These are phyloP conservation scores for Hedychridium roseum DNA, from an alignment of 2,888 invertebrate genomes.

Conservation along the genomic window DNA sequence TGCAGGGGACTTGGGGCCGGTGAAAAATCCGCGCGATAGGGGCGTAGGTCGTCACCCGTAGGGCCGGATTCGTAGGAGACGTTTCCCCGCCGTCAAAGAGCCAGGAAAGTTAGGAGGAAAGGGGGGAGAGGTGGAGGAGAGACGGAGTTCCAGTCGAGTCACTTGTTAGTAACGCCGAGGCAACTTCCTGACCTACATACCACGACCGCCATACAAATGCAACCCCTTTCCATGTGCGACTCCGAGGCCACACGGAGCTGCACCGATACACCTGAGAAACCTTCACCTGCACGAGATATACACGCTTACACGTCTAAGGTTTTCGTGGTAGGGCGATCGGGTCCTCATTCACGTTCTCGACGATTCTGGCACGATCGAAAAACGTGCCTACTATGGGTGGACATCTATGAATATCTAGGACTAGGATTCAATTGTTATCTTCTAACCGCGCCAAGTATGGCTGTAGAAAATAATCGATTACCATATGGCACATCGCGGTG, in stretches of 20 bases:
- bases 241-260: neutral
- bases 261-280: neutral
- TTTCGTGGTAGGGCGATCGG: conserved; percentile 11
- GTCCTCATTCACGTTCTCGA: conserved; percentile 29
- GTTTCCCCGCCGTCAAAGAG: too few relatives aligned
- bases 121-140: conserved; percentile 25
- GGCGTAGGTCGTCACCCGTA: too few relatives aligned
- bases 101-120: conserved; percentile 45
- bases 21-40: too few relatives aligned
- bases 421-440: too few relatives aligned
- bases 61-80: conserved; percentile 33
- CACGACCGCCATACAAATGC: conserved; percentile 43
- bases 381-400: too few relatives aligned
- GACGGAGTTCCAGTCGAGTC: conserved; percentile 35
- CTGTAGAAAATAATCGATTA: too few relatives aligned
- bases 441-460: too few relatives aligned
- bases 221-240: conserved; percentile 19
- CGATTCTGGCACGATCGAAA: conserved; percentile 17
- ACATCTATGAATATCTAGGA: too few relatives aligned
- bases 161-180: conserved; percentile 53
- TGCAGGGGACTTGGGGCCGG: too few relatives aligned
- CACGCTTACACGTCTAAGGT: neutral
- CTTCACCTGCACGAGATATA: neutral
- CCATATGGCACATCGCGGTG: too few relatives aligned
- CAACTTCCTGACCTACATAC: conserved; percentile 61